Evolutionary conservation across 2,113 vertebrate species (phyloP).

Genomic region (Tautogolabrus adspersus): DNA sequence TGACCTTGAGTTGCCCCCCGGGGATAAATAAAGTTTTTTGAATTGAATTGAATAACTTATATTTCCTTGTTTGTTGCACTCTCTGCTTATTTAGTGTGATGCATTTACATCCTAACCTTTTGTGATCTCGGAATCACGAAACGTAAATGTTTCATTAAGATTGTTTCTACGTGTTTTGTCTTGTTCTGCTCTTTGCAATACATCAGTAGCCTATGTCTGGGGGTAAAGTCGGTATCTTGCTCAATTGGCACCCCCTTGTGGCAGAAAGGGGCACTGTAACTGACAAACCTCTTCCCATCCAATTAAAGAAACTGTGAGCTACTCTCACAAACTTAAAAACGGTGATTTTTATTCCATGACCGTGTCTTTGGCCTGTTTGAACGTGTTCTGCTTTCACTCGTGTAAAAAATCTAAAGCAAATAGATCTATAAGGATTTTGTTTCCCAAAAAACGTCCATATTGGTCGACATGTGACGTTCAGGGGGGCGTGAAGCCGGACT

Average conservation of each 20-base stretch:
- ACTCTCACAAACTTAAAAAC: background rate
- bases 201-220: too few relatives aligned
- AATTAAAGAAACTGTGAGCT: background rate
- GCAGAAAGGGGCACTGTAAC: background rate
- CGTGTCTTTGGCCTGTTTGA: background rate
- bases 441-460: background rate
- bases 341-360: rapidly evolving
- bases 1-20: too few relatives aligned
- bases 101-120: too few relatives aligned
- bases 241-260: slow-evolving; percentile 23
- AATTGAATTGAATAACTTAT: too few relatives aligned
- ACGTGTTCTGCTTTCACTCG: background rate
- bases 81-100: too few relatives aligned
- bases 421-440: rapidly evolving
- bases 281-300: background rate
- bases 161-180: too few relatives aligned
- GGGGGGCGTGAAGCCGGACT: slow-evolving; percentile 34
- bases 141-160: too few relatives aligned
- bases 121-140: too few relatives aligned
- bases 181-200: background rate
- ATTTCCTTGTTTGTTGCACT: too few relatives aligned
- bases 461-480: slow-evolving; percentile 34
- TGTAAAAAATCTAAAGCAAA: background rate
- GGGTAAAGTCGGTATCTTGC: background rate
- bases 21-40: too few relatives aligned